These are phyloP conservation scores for Aphis gossypii DNA, from an alignment of 1,140 invertebrate species.

Conservation along the genomic window DNA sequence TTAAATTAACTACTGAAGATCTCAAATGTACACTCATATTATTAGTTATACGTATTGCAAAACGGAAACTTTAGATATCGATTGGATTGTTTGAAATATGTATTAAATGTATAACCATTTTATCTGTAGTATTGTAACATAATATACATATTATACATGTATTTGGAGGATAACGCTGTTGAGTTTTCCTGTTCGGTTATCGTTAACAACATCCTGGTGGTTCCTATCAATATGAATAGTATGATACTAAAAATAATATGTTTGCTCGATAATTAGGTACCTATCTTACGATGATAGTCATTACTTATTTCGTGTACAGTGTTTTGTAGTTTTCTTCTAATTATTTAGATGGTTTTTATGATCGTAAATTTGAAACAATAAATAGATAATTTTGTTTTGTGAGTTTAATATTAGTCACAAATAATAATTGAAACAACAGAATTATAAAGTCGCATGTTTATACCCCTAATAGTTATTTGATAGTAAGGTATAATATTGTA, in stretches of 20 bases:
- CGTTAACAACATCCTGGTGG: slow-evolving; percentile 28
- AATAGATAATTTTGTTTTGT: no score
- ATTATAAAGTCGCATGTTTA: no score
- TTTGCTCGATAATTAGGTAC: neutral
- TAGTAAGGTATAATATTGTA: no score
- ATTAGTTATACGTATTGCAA: neutral
- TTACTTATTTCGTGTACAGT: neutral
- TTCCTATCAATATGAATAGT: slow-evolving; percentile 1
- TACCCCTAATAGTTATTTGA: no score
- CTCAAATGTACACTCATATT: neutral
- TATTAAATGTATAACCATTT: neutral
- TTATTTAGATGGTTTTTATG: neutral
- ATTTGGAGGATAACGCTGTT: neutral
- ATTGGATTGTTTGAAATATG: neutral
- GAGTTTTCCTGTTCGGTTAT: slow-evolving; percentile 39
- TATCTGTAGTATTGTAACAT: neutral
- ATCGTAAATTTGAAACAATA: no score
- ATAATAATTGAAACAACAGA: no score
- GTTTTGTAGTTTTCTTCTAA: neutral
- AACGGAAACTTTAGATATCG: neutral
- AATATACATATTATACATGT: neutral
- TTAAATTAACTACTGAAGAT: neutral
- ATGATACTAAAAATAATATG: neutral
- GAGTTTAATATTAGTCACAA: no score
- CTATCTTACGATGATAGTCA: neutral